phyloP scores from a whole-genome alignment of 2,797 vertebrate genomes.

The Arnoldichthys spilopterus region DNA sequence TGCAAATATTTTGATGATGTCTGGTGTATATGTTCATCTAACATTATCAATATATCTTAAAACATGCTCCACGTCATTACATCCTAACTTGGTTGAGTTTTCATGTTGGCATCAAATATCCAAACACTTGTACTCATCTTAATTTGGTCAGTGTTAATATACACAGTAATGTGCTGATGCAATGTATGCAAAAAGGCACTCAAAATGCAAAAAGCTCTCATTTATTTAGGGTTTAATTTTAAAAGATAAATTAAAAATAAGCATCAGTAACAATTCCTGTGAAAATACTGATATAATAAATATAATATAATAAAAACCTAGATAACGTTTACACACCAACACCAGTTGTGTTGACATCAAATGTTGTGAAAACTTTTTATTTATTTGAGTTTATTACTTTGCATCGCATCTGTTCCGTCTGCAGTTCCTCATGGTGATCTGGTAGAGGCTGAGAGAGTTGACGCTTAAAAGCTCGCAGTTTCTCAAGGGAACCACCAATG shows the following conservation, averaged over 20 bases:
- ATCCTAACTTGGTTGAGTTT: background rate
- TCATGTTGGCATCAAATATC: background rate
- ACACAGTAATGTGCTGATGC: background rate
- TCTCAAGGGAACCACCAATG: conserved; percentile 90
- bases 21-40: too few relatives aligned
- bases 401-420: conserved; percentile 91
- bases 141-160: background rate
- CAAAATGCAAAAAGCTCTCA: too few relatives aligned
- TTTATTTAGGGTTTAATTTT: too few relatives aligned
- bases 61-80: background rate
- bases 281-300: background rate
- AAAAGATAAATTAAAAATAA: too few relatives aligned
- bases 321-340: background rate
- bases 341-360: background rate
- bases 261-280: background rate
- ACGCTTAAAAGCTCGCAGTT: conserved; percentile 90
- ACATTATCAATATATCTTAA: too few relatives aligned
- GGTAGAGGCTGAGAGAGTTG: conserved; percentile 89
- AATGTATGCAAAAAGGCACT: background rate
- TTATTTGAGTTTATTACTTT: conserved; percentile 77
- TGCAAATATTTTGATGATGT: too few relatives aligned
- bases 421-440: conserved; percentile 92
- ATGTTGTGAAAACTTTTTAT: background rate
- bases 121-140: background rate
- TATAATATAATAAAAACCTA: background rate